phyloP scores from a whole-genome alignment of 30 jellyfish, hydroid and myxozoan species.

The Rhopilema esculentum region DNA sequence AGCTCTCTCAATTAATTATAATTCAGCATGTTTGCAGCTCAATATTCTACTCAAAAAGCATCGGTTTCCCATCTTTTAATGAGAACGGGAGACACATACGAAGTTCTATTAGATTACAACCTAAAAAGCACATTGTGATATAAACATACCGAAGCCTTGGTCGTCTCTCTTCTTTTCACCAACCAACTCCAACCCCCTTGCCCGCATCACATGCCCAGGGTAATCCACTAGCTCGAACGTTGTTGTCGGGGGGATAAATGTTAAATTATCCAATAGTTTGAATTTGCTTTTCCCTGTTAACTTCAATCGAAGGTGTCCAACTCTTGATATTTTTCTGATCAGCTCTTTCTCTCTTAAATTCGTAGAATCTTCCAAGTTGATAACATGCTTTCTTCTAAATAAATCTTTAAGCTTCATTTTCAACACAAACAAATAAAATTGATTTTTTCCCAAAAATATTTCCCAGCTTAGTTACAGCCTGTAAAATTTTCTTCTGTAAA shows the following conservation, averaged over 20 bases:
- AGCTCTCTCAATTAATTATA: too few species aligned
- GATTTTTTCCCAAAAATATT: too few species aligned
- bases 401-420: constrained; percentile 33
- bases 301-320: constrained; percentile 40
- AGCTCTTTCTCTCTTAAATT: constrained; percentile 46
- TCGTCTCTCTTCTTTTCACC: constrained; percentile 69
- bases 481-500: not conserved
- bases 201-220: constrained; percentile 75
- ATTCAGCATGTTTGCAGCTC: too few species aligned
- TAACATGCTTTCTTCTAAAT: constrained; percentile 24
- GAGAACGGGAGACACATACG: too few species aligned
- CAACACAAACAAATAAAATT: not conserved
- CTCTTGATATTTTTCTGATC: constrained; percentile 65
- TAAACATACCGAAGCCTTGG: constrained; percentile 42
- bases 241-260: constrained; percentile 31
- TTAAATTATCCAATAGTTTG: constrained; percentile 42
- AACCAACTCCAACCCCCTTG: constrained; percentile 52
- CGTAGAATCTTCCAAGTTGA: constrained; percentile 54
- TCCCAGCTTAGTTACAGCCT: not conserved
- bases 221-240: constrained; percentile 62
- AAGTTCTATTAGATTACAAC: not conserved
- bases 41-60: too few species aligned
- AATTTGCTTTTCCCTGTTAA: constrained; percentile 63
- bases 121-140: not conserved
- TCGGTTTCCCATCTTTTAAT: too few species aligned